Percentiles rank a stretch among this genome's conserved stretches.
Evolutionary conservation across 2,113 vertebrate species (phyloP).

Genomic region (Ophiodon elongatus): DNA sequence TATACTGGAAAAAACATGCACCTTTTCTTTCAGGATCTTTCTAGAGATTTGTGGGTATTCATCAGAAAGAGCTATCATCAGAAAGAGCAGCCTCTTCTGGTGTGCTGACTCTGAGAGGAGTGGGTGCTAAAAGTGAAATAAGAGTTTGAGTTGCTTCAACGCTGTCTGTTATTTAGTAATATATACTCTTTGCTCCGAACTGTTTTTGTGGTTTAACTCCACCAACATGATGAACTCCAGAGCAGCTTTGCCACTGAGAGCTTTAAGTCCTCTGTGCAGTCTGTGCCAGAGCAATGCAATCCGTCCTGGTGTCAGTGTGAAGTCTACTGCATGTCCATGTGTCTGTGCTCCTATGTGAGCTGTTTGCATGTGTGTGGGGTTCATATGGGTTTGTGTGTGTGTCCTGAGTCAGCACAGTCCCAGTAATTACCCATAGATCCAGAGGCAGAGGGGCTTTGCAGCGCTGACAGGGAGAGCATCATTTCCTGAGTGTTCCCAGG

Average conservation of each 20-base stretch:
- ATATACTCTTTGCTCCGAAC: neutral
- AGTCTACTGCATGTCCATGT: neutral
- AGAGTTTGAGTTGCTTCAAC: neutral
- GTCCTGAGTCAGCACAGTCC: conserved; percentile 79
- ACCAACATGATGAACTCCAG: neutral
- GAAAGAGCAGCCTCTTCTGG: neutral
- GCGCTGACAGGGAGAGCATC: conserved; percentile 69
- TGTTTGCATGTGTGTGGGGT: conserved; percentile 5
- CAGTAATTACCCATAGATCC: conserved; percentile 77
- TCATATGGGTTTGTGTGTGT: conserved; percentile 37
- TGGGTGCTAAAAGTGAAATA: neutral
- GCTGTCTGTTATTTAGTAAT: too few species aligned
- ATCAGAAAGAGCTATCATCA: neutral
- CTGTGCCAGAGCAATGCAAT: neutral
- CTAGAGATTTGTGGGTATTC: neutral
- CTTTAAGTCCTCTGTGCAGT: neutral
- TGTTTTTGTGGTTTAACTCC: neutral
- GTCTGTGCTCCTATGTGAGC: neutral
- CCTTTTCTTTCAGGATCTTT: neutral
- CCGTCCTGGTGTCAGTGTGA: neutral
- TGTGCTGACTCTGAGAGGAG: neutral
- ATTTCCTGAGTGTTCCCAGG: conserved; percentile 75
- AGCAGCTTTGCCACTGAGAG: neutral
- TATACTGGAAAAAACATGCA: neutral
- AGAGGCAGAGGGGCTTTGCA: conserved; percentile 57